A percentile compares a stretch with the other conserved stretches of the same genome.
phyloP scores from a whole-genome alignment of 2,888 invertebrate species.

The Petrolisthes manimaculis region DNA sequence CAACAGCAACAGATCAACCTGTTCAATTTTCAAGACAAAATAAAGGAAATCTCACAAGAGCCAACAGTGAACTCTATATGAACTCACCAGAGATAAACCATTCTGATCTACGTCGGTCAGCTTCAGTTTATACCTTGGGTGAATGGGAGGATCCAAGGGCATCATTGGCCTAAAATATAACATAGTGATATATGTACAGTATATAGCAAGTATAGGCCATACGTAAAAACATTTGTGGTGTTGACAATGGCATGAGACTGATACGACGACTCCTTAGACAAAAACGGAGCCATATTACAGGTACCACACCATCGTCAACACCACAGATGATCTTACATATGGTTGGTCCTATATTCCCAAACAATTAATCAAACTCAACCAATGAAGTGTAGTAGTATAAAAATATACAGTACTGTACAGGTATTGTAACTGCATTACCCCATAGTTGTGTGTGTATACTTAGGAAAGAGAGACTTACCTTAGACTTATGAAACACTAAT shows the following conservation, averaged over 20 bases:
- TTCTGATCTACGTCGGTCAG: conserved; percentile 37
- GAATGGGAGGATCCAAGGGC: conserved; percentile 60
- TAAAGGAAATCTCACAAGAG: conserved; percentile 30
- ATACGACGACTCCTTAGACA: too few species aligned
- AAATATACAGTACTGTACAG: too few species aligned
- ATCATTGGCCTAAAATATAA: conserved; percentile 33
- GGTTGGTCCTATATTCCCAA: too few species aligned
- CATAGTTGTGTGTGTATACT: too few species aligned
- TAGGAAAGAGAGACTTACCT: too few species aligned
- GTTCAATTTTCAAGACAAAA: conserved; percentile 12
- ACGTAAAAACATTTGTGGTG: background rate
- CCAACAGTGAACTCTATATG: conserved; percentile 49
- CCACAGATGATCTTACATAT: too few species aligned
- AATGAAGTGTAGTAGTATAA: too few species aligned
- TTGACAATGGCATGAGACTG: background rate
- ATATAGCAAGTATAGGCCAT: background rate
- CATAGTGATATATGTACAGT: background rate
- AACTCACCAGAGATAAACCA: conserved; percentile 26
- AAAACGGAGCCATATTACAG: too few species aligned
- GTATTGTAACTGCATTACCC: too few species aligned
- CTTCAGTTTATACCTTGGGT: conserved; percentile 48
- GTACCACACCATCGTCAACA: too few species aligned
- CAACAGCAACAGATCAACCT: conserved; percentile 9
- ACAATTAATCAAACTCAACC: too few species aligned
- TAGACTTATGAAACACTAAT: too few species aligned